Conservation (phyloP, 1,140 invertebrate genomes). For the Aporrectodea caliginosa region DNA sequence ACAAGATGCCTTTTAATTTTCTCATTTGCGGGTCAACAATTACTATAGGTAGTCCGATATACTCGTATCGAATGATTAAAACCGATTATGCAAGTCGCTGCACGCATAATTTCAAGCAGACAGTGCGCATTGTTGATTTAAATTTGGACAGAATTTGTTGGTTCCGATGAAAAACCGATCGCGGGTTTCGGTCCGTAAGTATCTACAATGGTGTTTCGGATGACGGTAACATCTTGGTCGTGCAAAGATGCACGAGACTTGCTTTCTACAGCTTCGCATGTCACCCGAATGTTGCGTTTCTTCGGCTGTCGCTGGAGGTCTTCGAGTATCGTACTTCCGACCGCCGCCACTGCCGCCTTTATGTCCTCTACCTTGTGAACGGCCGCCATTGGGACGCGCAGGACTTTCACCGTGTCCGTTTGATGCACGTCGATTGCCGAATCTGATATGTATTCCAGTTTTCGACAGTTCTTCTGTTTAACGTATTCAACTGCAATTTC, state of each 20-base stretch:
- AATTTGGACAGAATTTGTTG: neutral
- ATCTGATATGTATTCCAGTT: neutral
- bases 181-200: neutral
- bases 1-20: too few species aligned
- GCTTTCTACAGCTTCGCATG: neutral
- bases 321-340: neutral
- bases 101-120: neutral
- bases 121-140: neutral
- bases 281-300: neutral
- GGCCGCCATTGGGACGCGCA: neutral
- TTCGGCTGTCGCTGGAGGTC: neutral
- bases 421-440: neutral
- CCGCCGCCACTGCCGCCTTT: neutral
- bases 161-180: neutral
- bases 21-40: too few species aligned
- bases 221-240: neutral
- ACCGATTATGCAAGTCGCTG: neutral
- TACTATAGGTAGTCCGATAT: neutral
- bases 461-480: neutral
- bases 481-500: neutral
- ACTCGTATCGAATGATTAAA: neutral
- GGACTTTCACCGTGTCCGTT: neutral
- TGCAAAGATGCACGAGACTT: neutral
- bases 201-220: neutral
- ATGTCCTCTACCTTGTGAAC: neutral